Percentiles rank a stretch among this genome's conserved stretches.
Conservation (phyloP, 2,113 vertebrate genomes). For the Pluvialis apricaria region DNA sequence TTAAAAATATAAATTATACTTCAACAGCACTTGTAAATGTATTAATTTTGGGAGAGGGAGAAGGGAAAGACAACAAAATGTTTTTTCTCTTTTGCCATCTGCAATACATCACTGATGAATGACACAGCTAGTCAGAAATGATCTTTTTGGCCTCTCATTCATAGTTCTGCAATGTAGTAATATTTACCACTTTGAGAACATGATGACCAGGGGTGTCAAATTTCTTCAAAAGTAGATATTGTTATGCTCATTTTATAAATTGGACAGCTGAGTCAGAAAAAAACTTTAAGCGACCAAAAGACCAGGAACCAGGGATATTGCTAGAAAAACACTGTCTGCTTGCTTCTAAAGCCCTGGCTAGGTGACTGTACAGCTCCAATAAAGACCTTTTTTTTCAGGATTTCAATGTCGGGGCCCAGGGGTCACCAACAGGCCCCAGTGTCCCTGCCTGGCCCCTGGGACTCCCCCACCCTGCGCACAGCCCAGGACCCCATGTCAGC, state of each 20-base stretch:
- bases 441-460: accelerated
- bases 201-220: not conserved
- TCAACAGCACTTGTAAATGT: constrained; percentile 15
- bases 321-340: not conserved
- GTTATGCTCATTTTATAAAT: not conserved
- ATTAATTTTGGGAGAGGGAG: not conserved
- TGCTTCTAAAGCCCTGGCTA: not conserved
- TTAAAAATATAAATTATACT: constrained; percentile 16
- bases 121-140: not conserved
- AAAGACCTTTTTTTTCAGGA: not conserved
- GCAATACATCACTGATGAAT: not conserved
- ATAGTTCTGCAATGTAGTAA: not conserved
- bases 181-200: not conserved
- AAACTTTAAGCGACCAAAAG: not conserved
- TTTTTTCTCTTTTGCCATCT: not conserved
- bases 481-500: not conserved
- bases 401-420: not conserved
- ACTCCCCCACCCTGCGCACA: not conserved
- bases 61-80: not conserved
- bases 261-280: not conserved
- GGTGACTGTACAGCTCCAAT: not conserved
- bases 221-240: not conserved
- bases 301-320: not conserved
- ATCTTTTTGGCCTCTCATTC: not conserved
- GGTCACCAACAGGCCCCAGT: not conserved